A percentile compares a stretch with the other conserved stretches of the same genome.
These are phyloP conservation scores for Cirrhinus molitorella DNA, from an alignment of 2,797 vertebrate genomes.

Conservation along the genomic window DNA sequence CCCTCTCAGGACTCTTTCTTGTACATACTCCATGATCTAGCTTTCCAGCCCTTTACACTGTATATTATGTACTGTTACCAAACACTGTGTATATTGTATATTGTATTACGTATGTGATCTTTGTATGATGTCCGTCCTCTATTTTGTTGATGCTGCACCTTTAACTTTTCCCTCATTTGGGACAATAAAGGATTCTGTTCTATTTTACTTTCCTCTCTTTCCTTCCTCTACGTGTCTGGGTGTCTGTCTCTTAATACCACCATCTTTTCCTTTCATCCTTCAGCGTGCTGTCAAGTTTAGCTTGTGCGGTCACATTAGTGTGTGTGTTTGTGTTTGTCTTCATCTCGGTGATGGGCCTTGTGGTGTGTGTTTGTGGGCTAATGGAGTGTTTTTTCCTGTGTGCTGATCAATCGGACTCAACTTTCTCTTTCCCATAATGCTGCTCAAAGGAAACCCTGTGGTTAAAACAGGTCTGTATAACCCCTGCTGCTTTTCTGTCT, in stretches of 20 bases:
- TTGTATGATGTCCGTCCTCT: constrained; percentile 83
- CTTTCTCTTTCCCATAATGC: constrained; percentile 81
- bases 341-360: constrained; percentile 44
- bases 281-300: constrained; percentile 62
- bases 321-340: constrained; percentile 52
- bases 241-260: constrained; percentile 60
- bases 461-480: constrained; percentile 84
- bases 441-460: constrained; percentile 83
- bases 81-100: constrained; percentile 87
- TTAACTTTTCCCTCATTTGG: constrained; percentile 74
- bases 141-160: constrained; percentile 80
- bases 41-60: constrained; percentile 73
- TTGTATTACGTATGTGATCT: constrained; percentile 80
- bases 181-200: constrained; percentile 86
- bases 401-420: constrained; percentile 73
- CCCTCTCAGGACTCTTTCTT: constrained; percentile 81
- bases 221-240: constrained; percentile 70
- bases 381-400: constrained; percentile 51
- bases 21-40: constrained; percentile 75
- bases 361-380: constrained; percentile 52
- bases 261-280: constrained; percentile 26
- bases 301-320: constrained; percentile 46
- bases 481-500: constrained; percentile 50
- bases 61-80: constrained; percentile 82
- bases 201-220: constrained; percentile 78